Evolutionary conservation across 2,113 vertebrate genomes (phyloP).

Genomic region (Pantherophis guttatus): DNA sequence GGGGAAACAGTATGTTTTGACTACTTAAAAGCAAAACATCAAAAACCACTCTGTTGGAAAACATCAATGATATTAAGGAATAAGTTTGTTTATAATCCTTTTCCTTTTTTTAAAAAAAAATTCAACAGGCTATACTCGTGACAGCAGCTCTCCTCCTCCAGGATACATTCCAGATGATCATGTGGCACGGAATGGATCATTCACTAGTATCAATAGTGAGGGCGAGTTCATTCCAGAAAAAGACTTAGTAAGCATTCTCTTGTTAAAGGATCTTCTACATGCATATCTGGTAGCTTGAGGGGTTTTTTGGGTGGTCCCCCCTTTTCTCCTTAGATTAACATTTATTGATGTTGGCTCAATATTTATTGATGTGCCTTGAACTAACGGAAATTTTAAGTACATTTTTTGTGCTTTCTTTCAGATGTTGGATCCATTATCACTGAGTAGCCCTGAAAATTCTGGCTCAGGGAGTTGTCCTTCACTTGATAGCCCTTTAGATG

Average conservation of each 20-base stretch:
- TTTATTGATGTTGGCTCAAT: background rate
- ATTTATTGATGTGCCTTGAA: background rate
- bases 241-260: constrained; percentile 83
- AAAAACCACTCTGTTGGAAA: background rate
- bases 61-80: background rate
- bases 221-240: constrained; percentile 99
- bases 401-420: constrained; percentile 58
- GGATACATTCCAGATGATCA: constrained; percentile 98
- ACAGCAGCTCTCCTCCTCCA: constrained; percentile 94
- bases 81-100: background rate
- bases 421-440: constrained; percentile 97
- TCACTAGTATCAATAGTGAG: constrained; percentile 98
- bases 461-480: constrained; percentile 97
- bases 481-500: constrained; percentile 96
- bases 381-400: background rate
- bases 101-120: constrained; percentile 23
- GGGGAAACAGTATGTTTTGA: background rate
- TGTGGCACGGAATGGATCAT: constrained; percentile 94
- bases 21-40: background rate
- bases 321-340: background rate
- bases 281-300: background rate
- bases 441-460: constrained; percentile 99
- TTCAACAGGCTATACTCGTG: constrained; percentile 80
- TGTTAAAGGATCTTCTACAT: background rate
- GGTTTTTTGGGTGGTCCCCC: background rate